phyloP scores from a whole-genome alignment of 2,113 vertebrate species.

The Toxotes jaculatrix region DNA sequence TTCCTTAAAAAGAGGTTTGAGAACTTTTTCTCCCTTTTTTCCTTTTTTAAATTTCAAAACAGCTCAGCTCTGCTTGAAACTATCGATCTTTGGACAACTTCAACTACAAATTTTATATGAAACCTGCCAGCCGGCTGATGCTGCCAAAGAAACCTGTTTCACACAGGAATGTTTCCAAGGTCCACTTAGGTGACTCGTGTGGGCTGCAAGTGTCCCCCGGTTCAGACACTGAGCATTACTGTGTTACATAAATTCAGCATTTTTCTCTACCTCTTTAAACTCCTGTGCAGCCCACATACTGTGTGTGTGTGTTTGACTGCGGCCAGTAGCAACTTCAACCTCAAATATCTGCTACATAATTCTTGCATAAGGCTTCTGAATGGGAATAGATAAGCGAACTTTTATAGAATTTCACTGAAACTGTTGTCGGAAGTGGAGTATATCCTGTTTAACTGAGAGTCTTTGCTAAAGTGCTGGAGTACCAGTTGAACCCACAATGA shows the following conservation, averaged over 20 bases:
- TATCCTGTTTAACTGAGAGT: conserved; percentile 27
- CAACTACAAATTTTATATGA: conserved; percentile 48
- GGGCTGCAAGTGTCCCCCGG: conserved; percentile 55
- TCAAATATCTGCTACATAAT: conserved; percentile 3
- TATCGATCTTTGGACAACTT: conserved; percentile 61
- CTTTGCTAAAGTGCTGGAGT: conserved; percentile 27
- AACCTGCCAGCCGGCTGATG: conserved; percentile 42
- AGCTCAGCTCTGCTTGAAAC: conserved; percentile 33
- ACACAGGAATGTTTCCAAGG: conserved; percentile 54
- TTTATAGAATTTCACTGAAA: conserved; percentile 29
- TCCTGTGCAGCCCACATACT: conserved; percentile 62
- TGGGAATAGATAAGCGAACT: conserved; percentile 13
- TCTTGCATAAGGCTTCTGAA: conserved; percentile 49
- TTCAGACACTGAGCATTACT: conserved; percentile 59
- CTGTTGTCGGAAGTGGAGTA: conserved; percentile 19
- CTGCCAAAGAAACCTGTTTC: conserved; percentile 67
- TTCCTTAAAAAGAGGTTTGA: conserved; percentile 16
- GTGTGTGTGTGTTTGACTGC: conserved; percentile 26
- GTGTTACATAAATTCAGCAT: conserved; percentile 59
- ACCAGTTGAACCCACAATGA: conserved; percentile 17
- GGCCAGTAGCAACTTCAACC: conserved; percentile 28
- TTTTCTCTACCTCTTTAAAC: conserved; percentile 53
- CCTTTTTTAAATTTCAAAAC: conserved; percentile 20
- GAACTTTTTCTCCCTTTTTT: conserved; percentile 16
- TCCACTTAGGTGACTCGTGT: conserved; percentile 59